Base-by-base conservation (phyloP, 37 sponge, comb jelly and placozoan species). In the Diacarnus erythraeanus region DNA sequence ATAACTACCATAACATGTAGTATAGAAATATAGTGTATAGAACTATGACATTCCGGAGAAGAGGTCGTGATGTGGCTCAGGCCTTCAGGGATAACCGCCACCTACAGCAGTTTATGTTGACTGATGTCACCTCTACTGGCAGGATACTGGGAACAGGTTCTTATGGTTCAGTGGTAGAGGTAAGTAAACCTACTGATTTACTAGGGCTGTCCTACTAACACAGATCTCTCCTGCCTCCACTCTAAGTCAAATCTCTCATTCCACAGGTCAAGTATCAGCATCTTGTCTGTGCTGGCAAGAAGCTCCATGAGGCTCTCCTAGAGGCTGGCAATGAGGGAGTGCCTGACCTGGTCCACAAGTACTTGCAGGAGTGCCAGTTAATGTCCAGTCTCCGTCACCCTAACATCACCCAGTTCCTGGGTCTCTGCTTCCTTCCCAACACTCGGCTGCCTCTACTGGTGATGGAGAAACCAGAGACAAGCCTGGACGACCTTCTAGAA, bases 61-160 rank as follows among this genome's bases (percentile, higher is more conserved):
- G n/a, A n/a, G n/a, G n/a, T n/a, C n/a, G n/a, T 12, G 51, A 47
- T 12, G 51, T 47, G 12, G 51, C 51, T 47, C 10, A 47, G 6
- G 51, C 51, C 51, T 47, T 47, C 51, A 47, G 51, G 51, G 12
- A 47, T 47, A 47, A 47, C 51, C 6, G 51, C 51, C 33, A 51
- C 72, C 77, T 81, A 72, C 31, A 83, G 87, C 31, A 65, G 9
- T 65, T 65, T 42, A 84, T 77, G 35, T 87, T 69, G 51, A 31
- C 10, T 31, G 66, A 30, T 35, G 66, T 65, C 31, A 31, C 35
- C 33, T 35, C 66, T 3, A 65, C 66, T 65, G 66, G 35, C 9
- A 31, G 15, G 31, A 5, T 25, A 30, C 34, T 65, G 31, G 66
- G 66, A 30, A 65, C 66, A 31, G 66, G 66, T 30, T 65, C 66